A percentile compares a stretch with the other conserved stretches of the same genome.
These are phyloP conservation scores for Trissoscelio sp. DNA, from an alignment of 2,888 invertebrate species.

Conservation along the genomic window DNA sequence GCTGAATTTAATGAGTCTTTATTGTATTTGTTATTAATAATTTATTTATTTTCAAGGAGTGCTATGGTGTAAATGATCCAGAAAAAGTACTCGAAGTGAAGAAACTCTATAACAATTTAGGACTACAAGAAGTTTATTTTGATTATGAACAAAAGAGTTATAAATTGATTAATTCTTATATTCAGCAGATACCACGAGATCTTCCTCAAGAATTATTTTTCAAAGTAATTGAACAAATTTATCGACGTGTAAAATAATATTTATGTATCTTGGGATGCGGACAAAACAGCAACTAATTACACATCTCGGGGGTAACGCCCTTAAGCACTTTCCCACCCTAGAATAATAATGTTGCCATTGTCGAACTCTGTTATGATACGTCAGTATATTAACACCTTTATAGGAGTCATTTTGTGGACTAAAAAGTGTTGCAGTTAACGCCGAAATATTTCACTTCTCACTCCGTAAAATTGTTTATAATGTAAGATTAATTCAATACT, in stretches of 20 bases:
- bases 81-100: constrained; percentile 89
- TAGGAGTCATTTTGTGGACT: too few species aligned
- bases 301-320: too few species aligned
- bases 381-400: too few species aligned
- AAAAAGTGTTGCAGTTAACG: too few species aligned
- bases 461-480: too few species aligned
- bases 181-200: constrained; percentile 92
- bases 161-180: constrained; percentile 91
- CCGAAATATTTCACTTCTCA: too few species aligned
- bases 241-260: constrained; percentile 88
- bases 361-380: too few species aligned
- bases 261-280: too few species aligned
- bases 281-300: too few species aligned
- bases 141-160: constrained; percentile 93
- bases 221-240: constrained; percentile 92
- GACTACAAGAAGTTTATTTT: constrained; percentile 90
- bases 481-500: too few species aligned
- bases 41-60: constrained; percentile 83
- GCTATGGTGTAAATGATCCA: constrained; percentile 89
- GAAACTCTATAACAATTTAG: constrained; percentile 90
- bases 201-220: constrained; percentile 92
- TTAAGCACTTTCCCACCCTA: too few species aligned
- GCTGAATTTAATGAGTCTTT: background rate
- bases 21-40: background rate
- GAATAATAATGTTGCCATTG: too few species aligned